Evolutionary conservation across 1,140 invertebrate species (phyloP).

Genomic region (Triops longicaudatus): DNA sequence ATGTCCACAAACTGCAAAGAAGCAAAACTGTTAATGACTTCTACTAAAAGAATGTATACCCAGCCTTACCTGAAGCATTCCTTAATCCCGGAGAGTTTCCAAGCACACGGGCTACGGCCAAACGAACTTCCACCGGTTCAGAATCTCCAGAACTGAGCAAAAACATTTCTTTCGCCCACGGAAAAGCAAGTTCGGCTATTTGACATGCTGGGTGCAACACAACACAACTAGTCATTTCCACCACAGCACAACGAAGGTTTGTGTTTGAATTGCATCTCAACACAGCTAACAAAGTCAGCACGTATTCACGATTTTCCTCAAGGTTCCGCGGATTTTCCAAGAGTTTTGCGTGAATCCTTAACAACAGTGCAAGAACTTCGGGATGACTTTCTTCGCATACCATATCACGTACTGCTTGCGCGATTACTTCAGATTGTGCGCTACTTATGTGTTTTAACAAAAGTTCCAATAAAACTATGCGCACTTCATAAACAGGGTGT

Average conservation of each 20-base stretch:
- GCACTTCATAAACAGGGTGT: conserved; percentile 21
- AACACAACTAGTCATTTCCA: background rate
- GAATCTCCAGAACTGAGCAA: background rate
- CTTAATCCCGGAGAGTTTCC: background rate
- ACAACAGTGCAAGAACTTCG: background rate
- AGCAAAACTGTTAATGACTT: no score
- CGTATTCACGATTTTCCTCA: background rate
- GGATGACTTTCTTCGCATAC: background rate
- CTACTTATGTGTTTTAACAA: background rate
- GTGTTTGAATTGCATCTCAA: background rate
- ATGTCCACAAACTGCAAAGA: background rate
- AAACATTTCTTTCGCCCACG: background rate
- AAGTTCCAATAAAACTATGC: background rate
- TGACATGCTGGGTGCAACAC: background rate
- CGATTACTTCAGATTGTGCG: background rate
- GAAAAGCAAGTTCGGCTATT: background rate
- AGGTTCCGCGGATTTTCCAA: background rate
- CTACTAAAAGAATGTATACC: no score
- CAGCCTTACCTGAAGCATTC: background rate
- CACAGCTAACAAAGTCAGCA: background rate
- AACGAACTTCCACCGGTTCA: background rate
- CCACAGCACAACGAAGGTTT: background rate
- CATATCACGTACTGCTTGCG: background rate
- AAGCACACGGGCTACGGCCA: background rate
- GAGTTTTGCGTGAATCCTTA: background rate